Percentiles rank a stretch among this genome's conserved stretches.
These are phyloP conservation scores for Phalanger gymnotis DNA, from an alignment of 2,797 vertebrate species.

Conservation along the genomic window DNA sequence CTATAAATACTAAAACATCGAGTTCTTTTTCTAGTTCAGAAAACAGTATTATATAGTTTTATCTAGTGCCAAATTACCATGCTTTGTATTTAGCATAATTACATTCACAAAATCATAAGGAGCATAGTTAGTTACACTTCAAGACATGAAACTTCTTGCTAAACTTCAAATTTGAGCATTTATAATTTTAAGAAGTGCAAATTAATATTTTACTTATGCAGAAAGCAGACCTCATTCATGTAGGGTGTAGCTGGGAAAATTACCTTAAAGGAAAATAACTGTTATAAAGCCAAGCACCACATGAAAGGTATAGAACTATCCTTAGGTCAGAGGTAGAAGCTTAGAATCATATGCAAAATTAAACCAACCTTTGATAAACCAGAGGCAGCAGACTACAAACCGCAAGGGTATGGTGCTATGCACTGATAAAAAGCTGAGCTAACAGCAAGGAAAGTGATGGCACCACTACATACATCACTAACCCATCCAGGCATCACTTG, in stretches of 20 bases:
- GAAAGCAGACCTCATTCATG: constrained; percentile 13
- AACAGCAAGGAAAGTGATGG: neutral
- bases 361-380: constrained; percentile 45
- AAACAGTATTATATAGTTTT: constrained; percentile 45
- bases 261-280: constrained; percentile 31
- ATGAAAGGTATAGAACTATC: constrained; percentile 13
- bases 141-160: constrained; percentile 47
- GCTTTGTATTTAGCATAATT: constrained; percentile 19
- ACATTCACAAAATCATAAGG: constrained; percentile 17
- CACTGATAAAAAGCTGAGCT: neutral
- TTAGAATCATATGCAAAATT: neutral
- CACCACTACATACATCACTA: constrained; percentile 41
- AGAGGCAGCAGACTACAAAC: constrained; percentile 40
- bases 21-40: constrained; percentile 40
- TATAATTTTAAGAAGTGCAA: constrained; percentile 40
- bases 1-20: constrained; percentile 23
- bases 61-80: constrained; percentile 25
- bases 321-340: constrained; percentile 19
- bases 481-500: neutral
- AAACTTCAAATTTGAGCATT: constrained; percentile 33
- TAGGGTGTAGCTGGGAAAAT: neutral
- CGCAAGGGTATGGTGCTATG: neutral
- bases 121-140: neutral
- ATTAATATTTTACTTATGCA: constrained; percentile 12
- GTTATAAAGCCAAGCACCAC: constrained; percentile 8